Percentiles rank a stretch among this genome's conserved stretches.
These are phyloP conservation scores for Calliopsis andreniformis DNA, from an alignment of 1,140 invertebrate species.

Conservation along the genomic window DNA sequence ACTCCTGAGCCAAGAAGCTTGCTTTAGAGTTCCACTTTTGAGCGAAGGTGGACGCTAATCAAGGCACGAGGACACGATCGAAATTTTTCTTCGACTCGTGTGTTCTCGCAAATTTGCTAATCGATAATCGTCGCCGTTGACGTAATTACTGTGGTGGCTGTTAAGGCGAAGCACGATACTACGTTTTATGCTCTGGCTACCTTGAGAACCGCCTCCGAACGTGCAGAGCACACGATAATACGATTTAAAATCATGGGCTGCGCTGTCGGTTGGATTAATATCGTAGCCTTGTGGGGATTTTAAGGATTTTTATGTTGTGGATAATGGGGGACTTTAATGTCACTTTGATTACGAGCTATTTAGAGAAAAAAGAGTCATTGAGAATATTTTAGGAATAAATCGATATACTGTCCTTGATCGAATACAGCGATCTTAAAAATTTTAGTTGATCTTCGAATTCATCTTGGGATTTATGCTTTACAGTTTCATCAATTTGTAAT, in stretches of 20 bases:
- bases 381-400: neutral
- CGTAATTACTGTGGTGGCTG: conserved; percentile 36
- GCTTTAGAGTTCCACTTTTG: neutral
- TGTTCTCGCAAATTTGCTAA: conserved; percentile 24
- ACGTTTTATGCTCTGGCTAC: conserved; percentile 45
- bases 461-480: too few relatives aligned
- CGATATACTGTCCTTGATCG: too few relatives aligned
- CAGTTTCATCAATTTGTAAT: too few relatives aligned
- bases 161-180: conserved; percentile 31
- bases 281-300: conserved; percentile 24
- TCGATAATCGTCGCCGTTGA: conserved; percentile 29
- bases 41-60: neutral
- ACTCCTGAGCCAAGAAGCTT: too few relatives aligned
- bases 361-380: neutral
- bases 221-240: conserved; percentile 42
- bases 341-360: neutral
- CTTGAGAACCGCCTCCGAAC: conserved; percentile 50
- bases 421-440: too few relatives aligned
- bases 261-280: neutral
- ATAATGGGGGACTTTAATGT: neutral
- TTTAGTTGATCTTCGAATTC: too few relatives aligned
- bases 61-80: neutral
- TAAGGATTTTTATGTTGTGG: neutral
- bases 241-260: conserved; percentile 27
- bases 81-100: neutral